Evolutionary conservation across 2,113 vertebrate genomes (phyloP), one percentile per base, ranked within the genome.

Genomic region (Passer domesticus): DNA sequence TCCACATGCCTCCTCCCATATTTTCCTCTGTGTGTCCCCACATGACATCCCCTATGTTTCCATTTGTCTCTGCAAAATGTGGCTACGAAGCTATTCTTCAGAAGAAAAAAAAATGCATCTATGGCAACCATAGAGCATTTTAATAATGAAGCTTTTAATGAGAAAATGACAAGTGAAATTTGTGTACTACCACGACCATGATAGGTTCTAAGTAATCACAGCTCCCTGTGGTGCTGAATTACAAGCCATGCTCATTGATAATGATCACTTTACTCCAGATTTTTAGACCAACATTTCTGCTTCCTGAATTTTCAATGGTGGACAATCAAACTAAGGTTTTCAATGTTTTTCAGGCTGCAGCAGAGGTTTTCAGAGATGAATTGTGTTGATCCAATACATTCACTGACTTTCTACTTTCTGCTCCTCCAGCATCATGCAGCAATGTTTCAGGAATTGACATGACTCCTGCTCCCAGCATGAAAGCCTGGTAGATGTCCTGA

Each of bases 401-500:
- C 37, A 69, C 4, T 68, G 37, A 17, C 10, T 66, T 77, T 17
- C 13, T n/a, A 17, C 6, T 43, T 87, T 44, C 41, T 77, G 15
- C 10, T 89, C 14, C 39, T 77, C 39, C 33, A 50, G 15, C 19
- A 37, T 8, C 5, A 44, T 5, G 24, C 15, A 73, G 21, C 25
- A 63, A 27, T 1, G 0, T 2, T 3, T 73, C 41, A 56, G 27
- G 10, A 8, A 11, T 9, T 59, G 3, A 2, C 23, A 72, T 1
- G 3, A 2, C 24, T 77, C 22, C 46, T 52, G 25, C 14, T 75
- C 24, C 22, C 24, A 69, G 7, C 0, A 0, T 0, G 1, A 10
- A 88, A 80, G 27, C 35, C 30, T 72, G 4, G 33, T 53, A 63
- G 33, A 63, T 24, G 12, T 62, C 12, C 33, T 50, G 46, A 19